A percentile compares a stretch with the other conserved stretches of the same genome.
phyloP scores from a whole-genome alignment of 2,797 vertebrate species.

The Gadopsis marmoratus region DNA sequence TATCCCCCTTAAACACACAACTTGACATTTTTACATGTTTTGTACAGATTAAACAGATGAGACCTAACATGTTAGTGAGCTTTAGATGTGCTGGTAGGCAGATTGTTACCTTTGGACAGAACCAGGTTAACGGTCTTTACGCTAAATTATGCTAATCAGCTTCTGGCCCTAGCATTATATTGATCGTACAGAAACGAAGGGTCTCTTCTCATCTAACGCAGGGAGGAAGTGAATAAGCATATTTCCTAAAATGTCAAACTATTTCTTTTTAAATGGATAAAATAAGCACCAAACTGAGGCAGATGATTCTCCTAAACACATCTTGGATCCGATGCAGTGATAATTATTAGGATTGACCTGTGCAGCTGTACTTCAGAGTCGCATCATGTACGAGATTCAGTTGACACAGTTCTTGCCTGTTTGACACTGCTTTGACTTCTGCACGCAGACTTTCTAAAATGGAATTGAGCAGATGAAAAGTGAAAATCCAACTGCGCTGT shows the following conservation, averaged over 20 bases:
- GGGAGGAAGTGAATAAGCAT: too few species aligned
- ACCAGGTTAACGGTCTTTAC: not conserved
- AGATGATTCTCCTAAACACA: not conserved
- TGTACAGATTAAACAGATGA: not conserved
- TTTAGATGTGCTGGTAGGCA: not conserved
- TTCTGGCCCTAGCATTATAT: too few species aligned
- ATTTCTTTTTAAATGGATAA: not conserved
- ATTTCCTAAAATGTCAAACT: not conserved
- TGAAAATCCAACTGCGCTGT: not conserved
- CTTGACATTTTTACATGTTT: not conserved
- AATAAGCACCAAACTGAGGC: not conserved
- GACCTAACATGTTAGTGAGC: not conserved
- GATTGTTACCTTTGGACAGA: not conserved
- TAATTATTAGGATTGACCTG: too few species aligned
- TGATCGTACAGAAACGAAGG: not conserved
- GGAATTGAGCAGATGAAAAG: not conserved
- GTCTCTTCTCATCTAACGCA: not conserved
- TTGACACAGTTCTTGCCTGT: not conserved
- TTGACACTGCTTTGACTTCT: not conserved
- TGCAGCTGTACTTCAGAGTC: not conserved
- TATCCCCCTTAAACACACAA: not conserved
- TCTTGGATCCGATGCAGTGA: not conserved
- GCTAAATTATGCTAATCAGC: too few species aligned
- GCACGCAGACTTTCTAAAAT: not conserved
- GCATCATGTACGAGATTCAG: constrained; percentile 9